phyloP scores from a whole-genome alignment of 2,797 vertebrate genomes.

The Myotis planiceps region DNA sequence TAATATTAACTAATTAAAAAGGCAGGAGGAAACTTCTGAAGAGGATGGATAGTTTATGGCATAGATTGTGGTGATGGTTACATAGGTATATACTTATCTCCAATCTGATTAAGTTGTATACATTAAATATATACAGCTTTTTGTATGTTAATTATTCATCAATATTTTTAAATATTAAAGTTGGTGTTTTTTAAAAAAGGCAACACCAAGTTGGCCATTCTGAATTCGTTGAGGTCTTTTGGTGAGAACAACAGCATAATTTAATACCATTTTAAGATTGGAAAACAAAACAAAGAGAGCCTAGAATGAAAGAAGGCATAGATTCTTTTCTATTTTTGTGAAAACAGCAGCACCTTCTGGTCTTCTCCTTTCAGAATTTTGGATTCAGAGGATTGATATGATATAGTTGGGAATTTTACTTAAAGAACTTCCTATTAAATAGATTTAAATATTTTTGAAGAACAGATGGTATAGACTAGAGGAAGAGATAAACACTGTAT shows the following conservation, averaged over 20 bases:
- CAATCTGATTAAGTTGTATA: neutral
- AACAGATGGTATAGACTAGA: conserved; percentile 76
- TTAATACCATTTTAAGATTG: neutral
- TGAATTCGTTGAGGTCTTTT: neutral
- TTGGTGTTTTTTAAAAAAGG: neutral
- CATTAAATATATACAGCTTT: neutral
- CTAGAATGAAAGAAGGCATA: neutral
- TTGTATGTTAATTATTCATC: neutral
- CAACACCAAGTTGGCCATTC: neutral
- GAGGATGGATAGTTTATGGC: neutral
- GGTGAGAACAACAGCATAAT: neutral
- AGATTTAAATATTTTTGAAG: conserved; percentile 66
- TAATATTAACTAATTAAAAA: neutral
- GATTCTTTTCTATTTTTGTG: neutral
- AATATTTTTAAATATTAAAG: neutral
- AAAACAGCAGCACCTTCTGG: conserved; percentile 31
- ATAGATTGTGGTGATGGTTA: neutral
- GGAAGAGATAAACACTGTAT: conserved; percentile 76
- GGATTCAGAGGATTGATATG: conserved; percentile 43
- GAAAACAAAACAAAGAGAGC: neutral
- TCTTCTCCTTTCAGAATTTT: conserved; percentile 48
- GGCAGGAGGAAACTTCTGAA: neutral
- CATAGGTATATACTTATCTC: neutral
- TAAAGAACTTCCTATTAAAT: conserved; percentile 71
- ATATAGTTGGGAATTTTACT: conserved; percentile 66